Base-by-base conservation (phyloP, 2,888 invertebrate genomes). In the Eumerus sabulonum region DNA sequence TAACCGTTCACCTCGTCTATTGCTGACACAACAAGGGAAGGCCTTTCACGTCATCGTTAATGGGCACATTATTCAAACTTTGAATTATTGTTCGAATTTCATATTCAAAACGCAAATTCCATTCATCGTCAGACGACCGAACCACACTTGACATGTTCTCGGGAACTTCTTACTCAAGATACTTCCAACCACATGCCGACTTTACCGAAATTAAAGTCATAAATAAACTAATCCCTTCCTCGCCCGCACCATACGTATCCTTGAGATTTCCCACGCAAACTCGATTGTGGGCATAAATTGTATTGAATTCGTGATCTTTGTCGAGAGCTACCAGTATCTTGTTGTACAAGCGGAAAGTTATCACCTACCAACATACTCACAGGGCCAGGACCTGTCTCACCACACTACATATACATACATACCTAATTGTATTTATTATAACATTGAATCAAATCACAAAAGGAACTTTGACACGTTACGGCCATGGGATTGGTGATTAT, bases 371-470 rank as follows among this genome's bases (percentile, higher is more conserved):
- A 40, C 59, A 67, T 48, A 27, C 57, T 27, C 18, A 50, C 17
- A 11, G 16, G 7, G 27, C 14, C 35, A 59, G 35, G 18, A 56
- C 72, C 59, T 68, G 74, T 79, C 73, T 79, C 40, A 54, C 57
- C 51, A n/a, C 68, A 68, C 54, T n/a, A 60, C n/a, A n/a, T n/a
- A n/a, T n/a, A n/a, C n/a, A n/a, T n/a, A n/a, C n/a, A n/a, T n/a
- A n/a, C n/a, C n/a, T 79, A 63, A 79, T 79, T 79, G 63, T 79
- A 68, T 79, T 79, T 74, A 79, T 79, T 74, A 74, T 63, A 60
- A 76, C 64, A 66, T 60, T 72, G 76, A 66, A 60, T 66, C 76
- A 56, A 60, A 76, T 42, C 18, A 76, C 76, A 71, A 76, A 76
- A 60, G 71, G 64, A 76, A 27, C 27, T 2, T 27, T 27, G 27